Base-by-base conservation (phyloP, 1,140 invertebrate species). In the Globodera rostochiensis region DNA sequence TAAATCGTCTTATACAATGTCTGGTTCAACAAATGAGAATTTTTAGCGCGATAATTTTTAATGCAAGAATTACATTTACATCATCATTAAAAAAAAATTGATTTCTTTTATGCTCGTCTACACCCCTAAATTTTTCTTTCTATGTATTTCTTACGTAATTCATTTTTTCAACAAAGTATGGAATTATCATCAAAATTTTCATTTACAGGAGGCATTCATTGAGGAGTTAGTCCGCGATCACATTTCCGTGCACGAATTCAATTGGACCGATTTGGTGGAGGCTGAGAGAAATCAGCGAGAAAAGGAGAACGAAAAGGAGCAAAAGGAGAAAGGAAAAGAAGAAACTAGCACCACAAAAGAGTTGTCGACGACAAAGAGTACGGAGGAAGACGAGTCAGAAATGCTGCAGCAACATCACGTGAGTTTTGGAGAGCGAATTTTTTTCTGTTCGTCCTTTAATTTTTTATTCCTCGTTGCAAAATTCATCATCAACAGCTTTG, bases 211-310 rank as follows among this genome's bases (percentile, higher is more conserved):
- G n/a, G n/a, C 21, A 15, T 76, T 49, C 13, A 66, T 77, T 66
- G 76, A 77, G 21, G 7, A 69, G 60, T 7, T 77, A 36, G 60
- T 77, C 57, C 76, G 47, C 64, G 57, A 66, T 49, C 76, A 77
- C 50, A 77, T 57, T 60, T 77, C 76, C 45, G 60, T 19, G 36
- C 76, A 46, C 64, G 76, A 66, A 77, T 25, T 77, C 45, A 60
- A 69, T 77, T 77, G 76, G 76, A 15, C 76, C 8, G 67, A 70
- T 8, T n/a, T 70, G 67, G 76, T 77, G 50, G 76, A 77, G 47
- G 60, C 50, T 49, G 74, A 75, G 13, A 45, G 7, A 49, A 9
- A 70, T 13, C 67, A 70, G 53, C 6, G 6, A 15, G 15, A 53
- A 53, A 53, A 53, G 53, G 64, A n/a, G n/a, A n/a, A 74, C 9